Evolutionary conservation across 2,113 vertebrate genomes (phyloP), one percentile per base, ranked within the genome.

Genomic region (Poeciliopsis prolifica): DNA sequence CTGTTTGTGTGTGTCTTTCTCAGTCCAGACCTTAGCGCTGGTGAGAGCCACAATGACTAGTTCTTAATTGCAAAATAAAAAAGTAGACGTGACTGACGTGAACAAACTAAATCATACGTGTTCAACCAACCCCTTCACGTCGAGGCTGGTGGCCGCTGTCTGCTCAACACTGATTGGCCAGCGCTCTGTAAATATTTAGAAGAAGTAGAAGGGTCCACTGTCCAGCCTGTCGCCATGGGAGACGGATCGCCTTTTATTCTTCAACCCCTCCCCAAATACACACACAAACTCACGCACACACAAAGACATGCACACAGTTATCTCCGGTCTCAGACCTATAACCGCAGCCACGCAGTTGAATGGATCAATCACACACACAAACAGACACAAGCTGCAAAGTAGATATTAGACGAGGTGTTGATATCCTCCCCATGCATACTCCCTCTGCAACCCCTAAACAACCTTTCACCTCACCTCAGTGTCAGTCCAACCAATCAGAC

Each of bases 141-240:
- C 78, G 62, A 75, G 77, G 65, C 83, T 74, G 88, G 78, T 84
- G 86, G 87, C 77, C 78, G 51, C 33, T 31, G 58, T 81, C 72
- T 81, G 70, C 78, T 72, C 24, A 14, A 31, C 79, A 73, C 66
- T 75, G 80, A 92, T 90, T 90, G 88, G 91, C 48, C 28, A 30
- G 30, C 13, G 2, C 81, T 92, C 74, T 92, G 86, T 92, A 93
- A 93, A 93, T 93, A 93, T 93, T 93, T 93, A 90, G 88, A 91
- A 84, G 90, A 90, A 92, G 83, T 83, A 83, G 91, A 93, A 91
- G 87, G 86, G 88, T 91, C 87, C 85, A 80, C 37, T 85, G 86
- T 87, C 82, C 87, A 61, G 82, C 65, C 88, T 92, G 92, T 93
- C 91, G 87, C 86, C 80, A 85, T 72, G 84, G 85, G 88, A 92